Percentiles rank a stretch among this genome's conserved stretches.
Conservation (phyloP, 2,113 vertebrate species). For the Rhinopithecus roxellana region DNA sequence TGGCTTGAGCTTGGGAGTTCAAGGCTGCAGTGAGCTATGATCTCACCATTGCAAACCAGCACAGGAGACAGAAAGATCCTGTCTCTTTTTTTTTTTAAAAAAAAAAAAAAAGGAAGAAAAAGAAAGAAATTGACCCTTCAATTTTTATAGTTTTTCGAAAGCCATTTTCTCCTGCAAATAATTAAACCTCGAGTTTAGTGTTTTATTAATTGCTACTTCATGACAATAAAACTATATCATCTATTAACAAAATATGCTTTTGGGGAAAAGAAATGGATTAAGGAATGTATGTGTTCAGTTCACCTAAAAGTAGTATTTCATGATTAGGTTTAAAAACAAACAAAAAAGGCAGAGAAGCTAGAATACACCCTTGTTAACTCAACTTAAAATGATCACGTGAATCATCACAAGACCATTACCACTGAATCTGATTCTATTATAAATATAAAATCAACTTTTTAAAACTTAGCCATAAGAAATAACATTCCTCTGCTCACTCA, state of each 20-base stretch:
- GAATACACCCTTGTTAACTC: not conserved
- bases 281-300: not conserved
- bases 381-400: not conserved
- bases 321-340: not conserved
- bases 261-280: not conserved
- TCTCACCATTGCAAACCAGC: no score
- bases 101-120: no score
- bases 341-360: not conserved
- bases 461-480: not conserved
- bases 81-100: no score
- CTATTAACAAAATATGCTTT: not conserved
- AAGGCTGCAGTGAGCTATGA: no score
- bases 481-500: not conserved
- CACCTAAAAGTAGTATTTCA: not conserved
- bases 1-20: no score
- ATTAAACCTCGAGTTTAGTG: not conserved
- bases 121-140: not conserved
- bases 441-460: slow-evolving; percentile 8
- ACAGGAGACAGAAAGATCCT: no score
- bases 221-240: not conserved
- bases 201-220: slow-evolving; percentile 10
- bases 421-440: not conserved
- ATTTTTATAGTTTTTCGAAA: not conserved
- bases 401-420: not conserved
- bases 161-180: not conserved